Evolutionary conservation across 2,113 vertebrate genomes (phyloP).

Genomic region (Bothrops jararaca): DNA sequence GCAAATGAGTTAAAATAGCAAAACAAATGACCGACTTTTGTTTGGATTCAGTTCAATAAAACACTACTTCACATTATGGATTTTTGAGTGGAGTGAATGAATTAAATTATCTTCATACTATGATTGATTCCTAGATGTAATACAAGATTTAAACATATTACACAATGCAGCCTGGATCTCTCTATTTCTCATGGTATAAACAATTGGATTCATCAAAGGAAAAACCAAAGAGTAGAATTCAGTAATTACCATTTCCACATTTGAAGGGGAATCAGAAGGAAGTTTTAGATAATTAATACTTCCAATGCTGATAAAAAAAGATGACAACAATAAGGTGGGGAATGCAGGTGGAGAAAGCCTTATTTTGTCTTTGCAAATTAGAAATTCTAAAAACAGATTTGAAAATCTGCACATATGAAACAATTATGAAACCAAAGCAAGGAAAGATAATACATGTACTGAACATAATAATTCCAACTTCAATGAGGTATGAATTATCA

Average conservation of each 20-base stretch:
- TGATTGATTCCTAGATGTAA: background rate
- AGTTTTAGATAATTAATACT: conserved; percentile 42
- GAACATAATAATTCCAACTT: conserved; percentile 7
- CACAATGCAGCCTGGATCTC: conserved; percentile 23
- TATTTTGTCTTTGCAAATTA: background rate
- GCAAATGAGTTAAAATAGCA: no score
- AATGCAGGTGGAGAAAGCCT: conserved; percentile 42
- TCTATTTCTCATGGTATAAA: conserved; percentile 50
- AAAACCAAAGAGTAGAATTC: conserved; percentile 42
- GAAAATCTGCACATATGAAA: conserved; percentile 37
- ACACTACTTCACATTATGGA: no score
- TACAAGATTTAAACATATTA: background rate
- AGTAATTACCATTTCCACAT: conserved; percentile 24
- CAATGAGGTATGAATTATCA: conserved; percentile 8
- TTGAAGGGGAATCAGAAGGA: background rate
- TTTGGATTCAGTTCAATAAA: no score
- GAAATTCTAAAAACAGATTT: conserved; percentile 28
- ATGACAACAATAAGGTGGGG: conserved; percentile 42
- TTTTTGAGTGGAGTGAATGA: no score
- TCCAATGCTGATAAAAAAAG: conserved; percentile 38
- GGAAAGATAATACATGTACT: background rate
- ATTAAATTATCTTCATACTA: background rate
- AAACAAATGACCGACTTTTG: no score
- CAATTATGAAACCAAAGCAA: conserved; percentile 32
- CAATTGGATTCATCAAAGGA: conserved; percentile 32